Evolutionary conservation across 2,113 vertebrate species (phyloP), one percentile per base, ranked within the genome.

Genomic region (Muscicapa adusta): DNA sequence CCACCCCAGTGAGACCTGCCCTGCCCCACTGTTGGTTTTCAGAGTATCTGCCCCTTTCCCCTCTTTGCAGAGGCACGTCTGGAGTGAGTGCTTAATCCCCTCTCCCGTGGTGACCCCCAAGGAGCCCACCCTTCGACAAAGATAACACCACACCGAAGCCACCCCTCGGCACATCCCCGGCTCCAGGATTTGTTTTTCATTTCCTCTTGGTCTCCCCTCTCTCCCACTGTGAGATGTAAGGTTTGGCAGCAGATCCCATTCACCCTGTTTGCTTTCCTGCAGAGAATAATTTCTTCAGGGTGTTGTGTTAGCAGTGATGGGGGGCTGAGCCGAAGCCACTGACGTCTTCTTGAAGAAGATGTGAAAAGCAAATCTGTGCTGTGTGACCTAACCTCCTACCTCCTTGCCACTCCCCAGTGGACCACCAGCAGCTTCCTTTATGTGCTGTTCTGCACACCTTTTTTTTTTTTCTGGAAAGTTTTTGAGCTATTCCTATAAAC

Each of bases 151-250:
- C 0, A 1, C 25, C 1, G 1, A 75, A 79, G 79, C 82, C 26
- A 9, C 84, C 83, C 75, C 67, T 86, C 24, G 3, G 89, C 84
- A 82, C 57, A 61, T 79, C 89, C 57, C 12, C 0, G 0, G 57
- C 61, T 78, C 70, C 1, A 12, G 89, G 94, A 96, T 96, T 97
- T 93, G 84, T 93, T 95, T 96, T 96, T 97, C 74, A 96, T 96
- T 97, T 96, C 96, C 94, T 95, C 90, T 94, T 40, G 79, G 80
- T 95, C 51, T 92, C 45, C 72, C 51, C 23, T 66, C 28, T 86
- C 85, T 47, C 82, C 83, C 50, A 23, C 77, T 62, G 51, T 53
- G 77, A 91, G 67, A 87, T 1, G 13, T 36, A 73, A 94, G 50
- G 67, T 79, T 87, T 94, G 87, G 74, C 89, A 85, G 74, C 62